These are phyloP conservation scores for Pasiphila rectangulata DNA, from an alignment of 2,888 invertebrate genomes.

Conservation along the genomic window DNA sequence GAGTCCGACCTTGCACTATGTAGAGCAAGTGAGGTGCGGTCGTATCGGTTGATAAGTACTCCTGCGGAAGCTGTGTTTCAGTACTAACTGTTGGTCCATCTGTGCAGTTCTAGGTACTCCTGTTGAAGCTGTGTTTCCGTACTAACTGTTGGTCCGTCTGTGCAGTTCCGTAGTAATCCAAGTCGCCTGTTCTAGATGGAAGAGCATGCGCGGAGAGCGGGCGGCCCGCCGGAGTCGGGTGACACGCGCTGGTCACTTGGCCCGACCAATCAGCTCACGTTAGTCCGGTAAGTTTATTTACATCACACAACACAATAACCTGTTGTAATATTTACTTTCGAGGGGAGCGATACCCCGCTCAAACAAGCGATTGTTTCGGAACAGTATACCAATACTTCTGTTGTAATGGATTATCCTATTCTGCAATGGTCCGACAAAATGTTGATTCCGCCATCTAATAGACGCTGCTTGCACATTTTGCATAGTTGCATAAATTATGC, in stretches of 20 bases:
- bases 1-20: conserved; percentile 32
- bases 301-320: conserved; percentile 20
- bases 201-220: conserved; percentile 63
- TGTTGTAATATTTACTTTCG: conserved; percentile 4
- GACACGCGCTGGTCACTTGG: conserved; percentile 61
- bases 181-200: conserved; percentile 72
- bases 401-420: background rate
- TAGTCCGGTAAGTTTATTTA: conserved; percentile 57
- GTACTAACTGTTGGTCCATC: conserved; percentile 8
- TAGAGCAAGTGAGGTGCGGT: conserved; percentile 38
- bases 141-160: conserved; percentile 11
- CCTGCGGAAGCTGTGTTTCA: conserved; percentile 1
- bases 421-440: conserved; percentile 14
- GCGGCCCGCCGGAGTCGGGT: conserved; percentile 67
- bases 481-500: conserved; percentile 25
- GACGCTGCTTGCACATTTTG: conserved; percentile 20
- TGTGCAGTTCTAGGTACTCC: background rate
- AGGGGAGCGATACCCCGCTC: background rate
- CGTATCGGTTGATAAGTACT: conserved; percentile 2
- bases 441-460: conserved; percentile 13
- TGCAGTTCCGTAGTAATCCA: conserved; percentile 45
- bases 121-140: background rate
- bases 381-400: conserved; percentile 3
- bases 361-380: background rate
- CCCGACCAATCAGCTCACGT: conserved; percentile 51